Conservation (phyloP, 2,888 invertebrate genomes). For the Fragum fragum region DNA sequence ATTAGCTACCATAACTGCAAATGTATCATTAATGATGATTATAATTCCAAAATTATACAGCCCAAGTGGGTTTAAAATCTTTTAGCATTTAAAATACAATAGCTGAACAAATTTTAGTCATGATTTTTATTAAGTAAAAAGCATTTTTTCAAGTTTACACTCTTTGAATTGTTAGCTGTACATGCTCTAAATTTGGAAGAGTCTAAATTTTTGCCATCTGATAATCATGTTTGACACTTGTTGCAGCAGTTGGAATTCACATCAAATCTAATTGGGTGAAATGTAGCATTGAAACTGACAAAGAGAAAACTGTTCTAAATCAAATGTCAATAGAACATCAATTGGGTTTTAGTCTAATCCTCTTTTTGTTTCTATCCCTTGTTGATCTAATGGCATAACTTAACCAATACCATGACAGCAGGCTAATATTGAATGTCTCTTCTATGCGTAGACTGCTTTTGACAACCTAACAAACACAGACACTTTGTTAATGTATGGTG, state of each 20-base stretch:
- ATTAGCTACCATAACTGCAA: too few relatives aligned
- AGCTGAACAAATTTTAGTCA: too few relatives aligned
- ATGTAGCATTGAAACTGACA: slow-evolving; percentile 12
- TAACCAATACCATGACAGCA: background rate
- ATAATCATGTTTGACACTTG: background rate
- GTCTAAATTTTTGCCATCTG: too few relatives aligned
- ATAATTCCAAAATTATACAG: too few relatives aligned
- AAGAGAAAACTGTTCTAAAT: slow-evolving; percentile 18
- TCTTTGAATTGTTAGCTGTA: too few relatives aligned
- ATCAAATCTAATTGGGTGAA: slow-evolving; percentile 10
- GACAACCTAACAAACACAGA: background rate
- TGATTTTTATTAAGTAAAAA: too few relatives aligned
- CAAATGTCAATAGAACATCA: slow-evolving; percentile 48
- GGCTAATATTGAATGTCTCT: background rate
- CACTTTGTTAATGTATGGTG: too few relatives aligned
- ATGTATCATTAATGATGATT: too few relatives aligned
- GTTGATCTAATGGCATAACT: slow-evolving; percentile 3
- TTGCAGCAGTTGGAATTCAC: slow-evolving; percentile 4
- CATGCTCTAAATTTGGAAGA: too few relatives aligned
- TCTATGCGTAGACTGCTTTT: background rate
- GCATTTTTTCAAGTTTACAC: too few relatives aligned
- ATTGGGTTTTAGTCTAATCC: slow-evolving; percentile 37
- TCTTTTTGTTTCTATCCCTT: slow-evolving; percentile 25
- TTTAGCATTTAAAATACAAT: too few relatives aligned
- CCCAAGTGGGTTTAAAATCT: too few relatives aligned